Evolutionary conservation across 2,113 vertebrate genomes (phyloP).

Genomic region (Pachycephala philippinensis): DNA sequence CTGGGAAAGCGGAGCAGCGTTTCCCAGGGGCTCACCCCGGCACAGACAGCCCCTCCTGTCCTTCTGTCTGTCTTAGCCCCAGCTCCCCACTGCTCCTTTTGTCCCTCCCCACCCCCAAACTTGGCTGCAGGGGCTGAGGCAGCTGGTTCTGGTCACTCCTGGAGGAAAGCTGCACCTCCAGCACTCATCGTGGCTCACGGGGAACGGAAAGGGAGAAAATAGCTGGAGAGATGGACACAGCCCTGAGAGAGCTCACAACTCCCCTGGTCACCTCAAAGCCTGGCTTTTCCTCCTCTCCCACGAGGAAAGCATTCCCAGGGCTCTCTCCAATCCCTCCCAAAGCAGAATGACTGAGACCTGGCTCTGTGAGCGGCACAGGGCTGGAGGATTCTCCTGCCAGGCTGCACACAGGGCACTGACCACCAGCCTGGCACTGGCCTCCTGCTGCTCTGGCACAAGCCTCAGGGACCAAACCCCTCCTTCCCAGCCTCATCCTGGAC

Average conservation of each 20-base stretch:
- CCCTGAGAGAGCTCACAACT: rapidly evolving
- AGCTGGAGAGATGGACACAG: rapidly evolving
- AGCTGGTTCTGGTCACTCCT: neutral
- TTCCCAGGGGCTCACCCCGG: slow-evolving; percentile 24
- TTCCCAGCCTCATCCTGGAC: neutral
- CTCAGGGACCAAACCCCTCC: neutral
- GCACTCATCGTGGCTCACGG: neutral
- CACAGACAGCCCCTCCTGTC: neutral
- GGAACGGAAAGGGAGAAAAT: neutral
- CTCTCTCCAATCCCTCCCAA: neutral
- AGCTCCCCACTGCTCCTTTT: neutral
- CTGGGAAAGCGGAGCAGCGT: neutral
- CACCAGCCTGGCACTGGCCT: neutral
- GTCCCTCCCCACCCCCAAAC: neutral
- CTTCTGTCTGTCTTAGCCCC: neutral
- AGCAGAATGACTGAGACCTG: neutral
- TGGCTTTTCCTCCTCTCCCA: neutral
- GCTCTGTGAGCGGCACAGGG: rapidly evolving
- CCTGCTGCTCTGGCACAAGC: neutral
- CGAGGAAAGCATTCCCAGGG: neutral
- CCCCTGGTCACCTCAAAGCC: neutral
- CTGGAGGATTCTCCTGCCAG: neutral
- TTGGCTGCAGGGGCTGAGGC: neutral
- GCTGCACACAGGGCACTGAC: neutral
- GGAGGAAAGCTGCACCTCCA: neutral